A percentile compares a stretch with the other conserved stretches of the same genome.
phyloP scores from a whole-genome alignment of 2,888 invertebrate genomes.

The Lithophane socia region DNA sequence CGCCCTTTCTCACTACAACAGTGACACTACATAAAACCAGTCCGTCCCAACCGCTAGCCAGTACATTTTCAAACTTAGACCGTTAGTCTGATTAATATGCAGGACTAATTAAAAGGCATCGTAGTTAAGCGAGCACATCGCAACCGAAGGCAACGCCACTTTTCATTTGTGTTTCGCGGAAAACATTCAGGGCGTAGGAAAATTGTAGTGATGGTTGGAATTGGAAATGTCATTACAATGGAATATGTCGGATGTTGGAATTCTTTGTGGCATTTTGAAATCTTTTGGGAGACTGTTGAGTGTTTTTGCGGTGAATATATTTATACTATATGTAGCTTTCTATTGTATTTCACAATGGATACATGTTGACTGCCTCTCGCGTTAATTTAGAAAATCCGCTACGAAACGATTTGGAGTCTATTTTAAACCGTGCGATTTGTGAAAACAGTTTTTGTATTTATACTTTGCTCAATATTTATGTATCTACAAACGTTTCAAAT shows the following conservation, averaged over 20 bases:
- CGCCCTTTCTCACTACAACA: background rate
- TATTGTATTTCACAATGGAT: background rate
- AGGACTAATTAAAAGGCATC: slow-evolving; percentile 76
- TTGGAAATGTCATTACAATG: slow-evolving; percentile 46
- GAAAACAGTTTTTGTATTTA: background rate
- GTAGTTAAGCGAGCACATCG: slow-evolving; percentile 62
- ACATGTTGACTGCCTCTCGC: background rate
- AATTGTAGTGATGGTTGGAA: slow-evolving; percentile 37
- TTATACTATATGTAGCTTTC: background rate
- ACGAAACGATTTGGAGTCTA: too few relatives aligned
- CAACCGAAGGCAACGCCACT: slow-evolving; percentile 61
- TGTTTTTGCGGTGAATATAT: slow-evolving; percentile 23
- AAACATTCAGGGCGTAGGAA: slow-evolving; percentile 59
- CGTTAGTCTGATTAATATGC: slow-evolving; percentile 77
- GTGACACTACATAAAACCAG: slow-evolving; percentile 19
- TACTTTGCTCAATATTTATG: background rate
- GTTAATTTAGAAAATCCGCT: too few relatives aligned
- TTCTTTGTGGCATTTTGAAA: slow-evolving; percentile 27
- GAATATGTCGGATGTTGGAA: slow-evolving; percentile 22
- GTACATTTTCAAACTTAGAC: slow-evolving; percentile 66
- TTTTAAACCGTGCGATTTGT: too few relatives aligned
- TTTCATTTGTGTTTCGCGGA: slow-evolving; percentile 63
- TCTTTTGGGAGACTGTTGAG: slow-evolving; percentile 30
- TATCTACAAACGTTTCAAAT: background rate
- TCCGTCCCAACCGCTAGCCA: slow-evolving; percentile 40